Evolutionary conservation across 2,113 vertebrate genomes (phyloP).

Genomic region (Aleadryas rufinucha): DNA sequence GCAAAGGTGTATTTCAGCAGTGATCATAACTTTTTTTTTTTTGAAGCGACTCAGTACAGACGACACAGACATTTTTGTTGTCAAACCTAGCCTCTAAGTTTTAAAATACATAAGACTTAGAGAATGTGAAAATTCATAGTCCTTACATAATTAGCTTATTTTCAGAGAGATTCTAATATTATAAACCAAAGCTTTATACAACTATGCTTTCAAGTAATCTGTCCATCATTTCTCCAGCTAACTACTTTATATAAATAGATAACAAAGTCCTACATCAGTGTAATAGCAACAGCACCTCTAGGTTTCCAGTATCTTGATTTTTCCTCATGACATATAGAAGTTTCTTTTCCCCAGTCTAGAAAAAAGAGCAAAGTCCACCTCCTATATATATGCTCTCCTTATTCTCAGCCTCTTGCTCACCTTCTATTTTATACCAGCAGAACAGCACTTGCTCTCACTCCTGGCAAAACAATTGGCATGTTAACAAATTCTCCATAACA

Average conservation of each 20-base stretch:
- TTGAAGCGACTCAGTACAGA: background rate
- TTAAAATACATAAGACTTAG: background rate
- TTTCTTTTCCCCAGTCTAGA: background rate
- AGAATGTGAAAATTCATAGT: background rate
- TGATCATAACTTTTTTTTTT: background rate
- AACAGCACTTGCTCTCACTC: background rate
- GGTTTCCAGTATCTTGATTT: background rate
- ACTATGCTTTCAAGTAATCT: background rate
- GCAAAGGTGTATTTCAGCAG: background rate
- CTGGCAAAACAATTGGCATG: background rate
- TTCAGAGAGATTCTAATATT: background rate
- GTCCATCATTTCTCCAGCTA: background rate
- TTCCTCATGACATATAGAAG: background rate
- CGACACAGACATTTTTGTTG: background rate
- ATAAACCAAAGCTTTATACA: background rate
- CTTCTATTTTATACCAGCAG: background rate
- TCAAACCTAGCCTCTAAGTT: background rate
- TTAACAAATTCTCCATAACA: background rate
- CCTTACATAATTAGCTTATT: background rate
- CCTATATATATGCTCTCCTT: background rate
- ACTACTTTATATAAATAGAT: background rate
- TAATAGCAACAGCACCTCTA: background rate
- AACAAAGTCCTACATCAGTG: background rate
- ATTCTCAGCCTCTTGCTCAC: background rate
- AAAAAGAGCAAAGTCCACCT: background rate